Conservation (phyloP, 2,797 vertebrate species). For the Schizopygopsis pylzovi region DNA sequence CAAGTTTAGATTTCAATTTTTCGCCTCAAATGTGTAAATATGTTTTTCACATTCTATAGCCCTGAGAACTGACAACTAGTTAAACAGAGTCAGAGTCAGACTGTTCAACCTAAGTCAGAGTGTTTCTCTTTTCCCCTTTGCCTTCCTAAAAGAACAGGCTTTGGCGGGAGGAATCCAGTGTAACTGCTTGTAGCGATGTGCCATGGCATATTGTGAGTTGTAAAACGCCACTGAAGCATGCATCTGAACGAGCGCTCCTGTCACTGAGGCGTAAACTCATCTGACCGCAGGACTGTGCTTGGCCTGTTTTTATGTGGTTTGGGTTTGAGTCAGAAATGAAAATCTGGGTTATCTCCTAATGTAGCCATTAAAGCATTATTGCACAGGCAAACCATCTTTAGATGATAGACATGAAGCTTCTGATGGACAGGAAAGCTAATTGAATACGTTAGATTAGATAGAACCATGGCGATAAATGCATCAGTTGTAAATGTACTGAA, state of each 20-base stretch:
- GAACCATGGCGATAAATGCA: background rate
- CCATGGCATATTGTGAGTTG: constrained; percentile 1
- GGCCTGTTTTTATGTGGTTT: constrained; percentile 9
- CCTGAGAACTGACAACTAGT: background rate
- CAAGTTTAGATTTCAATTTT: background rate
- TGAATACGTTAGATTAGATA: background rate
- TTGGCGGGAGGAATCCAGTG: background rate
- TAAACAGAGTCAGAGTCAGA: background rate
- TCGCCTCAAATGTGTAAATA: background rate
- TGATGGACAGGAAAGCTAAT: constrained; percentile 15
- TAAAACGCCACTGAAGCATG: constrained; percentile 10
- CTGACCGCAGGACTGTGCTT: constrained; percentile 37
- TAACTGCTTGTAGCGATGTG: constrained; percentile 8
- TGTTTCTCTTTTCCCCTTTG: background rate
- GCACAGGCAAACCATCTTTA: background rate
- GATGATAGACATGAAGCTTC: background rate
- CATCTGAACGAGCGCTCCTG: constrained; percentile 35
- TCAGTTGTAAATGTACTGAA: background rate
- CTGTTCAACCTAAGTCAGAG: background rate
- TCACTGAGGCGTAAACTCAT: constrained; percentile 46
- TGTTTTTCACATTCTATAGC: background rate
- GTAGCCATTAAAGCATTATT: background rate
- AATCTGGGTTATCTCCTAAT: constrained; percentile 17
- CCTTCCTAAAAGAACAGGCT: background rate
- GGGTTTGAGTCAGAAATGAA: constrained; percentile 6